Base-by-base conservation (phyloP, 1,140 invertebrate species). In the Meloidogyne floridensis region DNA sequence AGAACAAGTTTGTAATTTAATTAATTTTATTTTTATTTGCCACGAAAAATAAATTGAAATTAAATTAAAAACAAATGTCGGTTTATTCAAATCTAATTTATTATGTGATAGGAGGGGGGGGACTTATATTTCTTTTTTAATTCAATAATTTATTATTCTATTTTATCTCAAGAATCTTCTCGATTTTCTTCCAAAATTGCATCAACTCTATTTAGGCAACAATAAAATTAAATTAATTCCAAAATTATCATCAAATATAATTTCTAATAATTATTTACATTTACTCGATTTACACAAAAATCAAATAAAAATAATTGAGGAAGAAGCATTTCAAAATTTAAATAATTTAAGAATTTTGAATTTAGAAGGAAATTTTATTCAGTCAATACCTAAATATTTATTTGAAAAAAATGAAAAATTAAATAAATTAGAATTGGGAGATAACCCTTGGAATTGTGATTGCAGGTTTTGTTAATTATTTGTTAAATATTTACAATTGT, bases 361-460 rank as follows among this genome's bases (percentile, higher is more conserved):
- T 77, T 70, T 86, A 43, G 65, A 65, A 11, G 83, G 78, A 18
- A 86, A 86, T 79, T 82, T 74, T 73, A n/a, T 86, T 47, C 85
- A 86, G 80, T 54, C n/a, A n/a, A 32, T 87, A 65, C 77, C 82
- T 2, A n/a, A 42, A 10, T 72, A 75, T 51, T 15, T 85, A 18
- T 87, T 87, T 51, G 53, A 47, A 15, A 42, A 72, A 20, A 87
- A 84, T 72, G 18, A 74, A n/a, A 56, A 69, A 18, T 56, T 86
- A 32, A 75, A 75, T 47, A 70, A 32, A 47, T 43, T 87, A 3
- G 71, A 87, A 47, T 82, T 86, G 81, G 65, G 4, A 20, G 69
- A 80, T 56, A 86, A 86, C 69, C 83, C 84, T 7, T 86, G 85
- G 85, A 87, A 84, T 80, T 86, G 85, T 82, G 85, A 86, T 82